phyloP scores from a whole-genome alignment of 2,888 invertebrate species.

The Philopedon plagiatum region DNA sequence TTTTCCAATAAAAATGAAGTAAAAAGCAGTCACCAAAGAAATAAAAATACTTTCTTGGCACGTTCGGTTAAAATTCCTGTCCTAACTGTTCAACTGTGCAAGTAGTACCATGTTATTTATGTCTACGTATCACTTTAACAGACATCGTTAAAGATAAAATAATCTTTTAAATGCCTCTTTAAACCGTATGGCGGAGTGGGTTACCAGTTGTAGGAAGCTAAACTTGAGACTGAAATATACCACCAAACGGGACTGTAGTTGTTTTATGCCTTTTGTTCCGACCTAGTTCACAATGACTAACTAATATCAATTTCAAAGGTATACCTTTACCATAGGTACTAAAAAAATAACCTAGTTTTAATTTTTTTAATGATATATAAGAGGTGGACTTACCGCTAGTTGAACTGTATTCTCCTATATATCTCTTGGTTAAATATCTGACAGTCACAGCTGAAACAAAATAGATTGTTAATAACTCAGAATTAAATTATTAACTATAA shows the following conservation, averaged over 20 bases:
- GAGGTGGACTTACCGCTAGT: slow-evolving; percentile 78
- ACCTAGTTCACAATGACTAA: slow-evolving; percentile 29
- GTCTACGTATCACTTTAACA: slow-evolving; percentile 1
- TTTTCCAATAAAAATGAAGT: too few species aligned
- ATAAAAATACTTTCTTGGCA: neutral
- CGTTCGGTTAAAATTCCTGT: neutral
- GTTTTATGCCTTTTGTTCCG: slow-evolving; percentile 28
- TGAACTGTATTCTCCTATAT: slow-evolving; percentile 87
- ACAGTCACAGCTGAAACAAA: slow-evolving; percentile 84
- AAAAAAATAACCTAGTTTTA: neutral
- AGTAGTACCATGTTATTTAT: neutral
- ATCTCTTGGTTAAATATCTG: slow-evolving; percentile 83
- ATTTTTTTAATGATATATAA: neutral
- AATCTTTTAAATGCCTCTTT: slow-evolving; percentile 1
- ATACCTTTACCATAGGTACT: neutral
- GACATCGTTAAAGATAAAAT: slow-evolving; percentile 18
- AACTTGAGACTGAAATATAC: slow-evolving; percentile 7
- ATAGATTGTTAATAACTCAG: slow-evolving; percentile 49
- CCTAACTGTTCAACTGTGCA: neutral
- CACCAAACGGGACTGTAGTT: slow-evolving; percentile 27
- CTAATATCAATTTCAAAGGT: slow-evolving; percentile 16
- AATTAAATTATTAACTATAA: neutral
- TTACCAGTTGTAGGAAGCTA: slow-evolving; percentile 33
- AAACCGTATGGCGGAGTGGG: slow-evolving; percentile 2
- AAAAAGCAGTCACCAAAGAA: too few species aligned